Evolutionary conservation across 2,888 invertebrate species (phyloP).

Genomic region (Drosophila mettleri): DNA sequence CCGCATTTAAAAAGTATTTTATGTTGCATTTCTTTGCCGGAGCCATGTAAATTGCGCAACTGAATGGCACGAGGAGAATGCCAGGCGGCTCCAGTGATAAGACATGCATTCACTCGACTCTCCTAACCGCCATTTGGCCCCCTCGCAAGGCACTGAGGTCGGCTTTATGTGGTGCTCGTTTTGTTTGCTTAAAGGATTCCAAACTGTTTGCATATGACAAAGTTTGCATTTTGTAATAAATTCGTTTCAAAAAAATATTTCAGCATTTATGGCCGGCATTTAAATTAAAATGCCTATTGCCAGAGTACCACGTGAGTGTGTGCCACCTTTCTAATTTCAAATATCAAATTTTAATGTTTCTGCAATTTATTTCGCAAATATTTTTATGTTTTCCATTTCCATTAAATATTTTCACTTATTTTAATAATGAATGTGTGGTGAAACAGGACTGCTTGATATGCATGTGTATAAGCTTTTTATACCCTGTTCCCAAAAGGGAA

Average conservation of each 20-base stretch:
- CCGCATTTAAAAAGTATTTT: conserved; percentile 71
- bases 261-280: conserved; percentile 66
- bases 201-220: conserved; percentile 72
- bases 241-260: conserved; percentile 66
- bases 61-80: conserved; percentile 36
- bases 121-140: neutral
- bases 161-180: conserved; percentile 47
- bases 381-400: neutral
- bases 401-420: neutral
- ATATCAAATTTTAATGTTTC: neutral
- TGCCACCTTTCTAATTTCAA: neutral
- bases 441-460: too few relatives aligned
- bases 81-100: conserved; percentile 56
- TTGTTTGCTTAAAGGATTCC: conserved; percentile 60
- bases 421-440: too few relatives aligned
- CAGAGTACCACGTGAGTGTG: neutral
- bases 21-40: conserved; percentile 61
- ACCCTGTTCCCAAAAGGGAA: too few relatives aligned
- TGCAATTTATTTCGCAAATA: neutral
- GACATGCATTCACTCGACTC: conserved; percentile 60
- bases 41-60: conserved; percentile 31
- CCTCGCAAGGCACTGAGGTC: conserved; percentile 12
- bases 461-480: too few relatives aligned
- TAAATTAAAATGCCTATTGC: conserved; percentile 56
- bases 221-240: conserved; percentile 73